Conservation (phyloP, 2,888 invertebrate genomes). For the Cantharis rustica region DNA sequence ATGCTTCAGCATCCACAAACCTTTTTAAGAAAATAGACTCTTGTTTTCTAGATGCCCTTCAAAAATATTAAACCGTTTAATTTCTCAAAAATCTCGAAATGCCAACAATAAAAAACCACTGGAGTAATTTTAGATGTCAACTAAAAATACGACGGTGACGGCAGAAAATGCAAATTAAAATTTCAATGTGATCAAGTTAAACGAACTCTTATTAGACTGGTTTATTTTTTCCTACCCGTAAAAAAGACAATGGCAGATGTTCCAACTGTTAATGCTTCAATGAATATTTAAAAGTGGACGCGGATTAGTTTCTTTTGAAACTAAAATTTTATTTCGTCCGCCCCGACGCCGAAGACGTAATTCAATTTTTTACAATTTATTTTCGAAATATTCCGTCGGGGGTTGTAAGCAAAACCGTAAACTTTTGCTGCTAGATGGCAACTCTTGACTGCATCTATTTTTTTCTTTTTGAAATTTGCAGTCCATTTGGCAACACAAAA, state of each 20-base stretch:
- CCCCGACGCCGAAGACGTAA: neutral
- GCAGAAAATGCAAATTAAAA: neutral
- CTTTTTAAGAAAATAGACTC: neutral
- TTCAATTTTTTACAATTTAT: neutral
- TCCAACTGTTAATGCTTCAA: neutral
- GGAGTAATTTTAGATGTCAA: neutral
- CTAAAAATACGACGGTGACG: neutral
- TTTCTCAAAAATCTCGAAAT: neutral
- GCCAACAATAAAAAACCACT: neutral
- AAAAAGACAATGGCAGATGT: neutral
- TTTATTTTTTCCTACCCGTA: neutral
- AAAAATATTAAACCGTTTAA: neutral
- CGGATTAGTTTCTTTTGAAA: neutral
- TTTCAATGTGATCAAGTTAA: neutral
- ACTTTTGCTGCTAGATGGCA: neutral
- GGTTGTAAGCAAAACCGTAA: neutral
- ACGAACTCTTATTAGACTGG: neutral
- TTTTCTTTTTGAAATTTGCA: neutral
- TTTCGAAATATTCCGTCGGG: neutral
- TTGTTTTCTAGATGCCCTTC: neutral
- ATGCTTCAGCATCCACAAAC: constrained; percentile 10
- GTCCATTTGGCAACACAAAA: neutral
- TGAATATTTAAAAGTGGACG: neutral
- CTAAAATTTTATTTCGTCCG: neutral
- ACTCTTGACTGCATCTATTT: neutral